Percentiles rank a stretch among this genome's conserved stretches.
Evolutionary conservation across 2,888 invertebrate species (phyloP).

Genomic region (Gymnosoma rotundatum): DNA sequence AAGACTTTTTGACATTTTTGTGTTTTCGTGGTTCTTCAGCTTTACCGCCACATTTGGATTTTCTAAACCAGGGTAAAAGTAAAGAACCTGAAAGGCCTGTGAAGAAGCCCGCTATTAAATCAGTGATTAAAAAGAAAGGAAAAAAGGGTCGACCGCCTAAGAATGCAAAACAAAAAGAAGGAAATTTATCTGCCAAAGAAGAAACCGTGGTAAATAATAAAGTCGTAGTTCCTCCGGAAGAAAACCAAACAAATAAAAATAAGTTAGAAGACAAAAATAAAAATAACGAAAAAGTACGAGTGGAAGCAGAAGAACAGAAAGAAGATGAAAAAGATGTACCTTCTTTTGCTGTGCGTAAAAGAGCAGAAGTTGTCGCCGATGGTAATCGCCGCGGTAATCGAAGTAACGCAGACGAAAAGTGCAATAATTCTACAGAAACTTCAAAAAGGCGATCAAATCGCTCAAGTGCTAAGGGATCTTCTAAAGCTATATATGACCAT

Average conservation of each 20-base stretch:
- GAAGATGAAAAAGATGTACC: constrained; percentile 71
- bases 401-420: constrained; percentile 74
- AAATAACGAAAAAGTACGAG: constrained; percentile 17
- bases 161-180: constrained; percentile 77
- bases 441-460: constrained; percentile 80
- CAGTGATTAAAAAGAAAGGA: constrained; percentile 70
- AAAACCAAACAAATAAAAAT: constrained; percentile 17
- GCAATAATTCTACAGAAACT: constrained; percentile 73
- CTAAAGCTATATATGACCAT: constrained; percentile 72
- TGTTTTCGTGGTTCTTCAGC: constrained; percentile 91
- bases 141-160: constrained; percentile 74
- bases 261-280: constrained; percentile 21
- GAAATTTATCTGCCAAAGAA: constrained; percentile 76
- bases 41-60: constrained; percentile 88
- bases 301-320: not conserved
- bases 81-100: constrained; percentile 74
- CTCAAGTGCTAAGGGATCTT: constrained; percentile 74
- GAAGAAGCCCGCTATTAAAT: constrained; percentile 67
- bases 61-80: constrained; percentile 83
- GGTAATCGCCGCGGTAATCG: constrained; percentile 81
- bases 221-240: constrained; percentile 71
- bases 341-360: constrained; percentile 84
- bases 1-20: constrained; percentile 92
- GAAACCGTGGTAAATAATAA: constrained; percentile 72
- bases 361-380: constrained; percentile 82